phyloP scores from a whole-genome alignment of 2,888 invertebrate genomes.

The Cacoxenus indagator region DNA sequence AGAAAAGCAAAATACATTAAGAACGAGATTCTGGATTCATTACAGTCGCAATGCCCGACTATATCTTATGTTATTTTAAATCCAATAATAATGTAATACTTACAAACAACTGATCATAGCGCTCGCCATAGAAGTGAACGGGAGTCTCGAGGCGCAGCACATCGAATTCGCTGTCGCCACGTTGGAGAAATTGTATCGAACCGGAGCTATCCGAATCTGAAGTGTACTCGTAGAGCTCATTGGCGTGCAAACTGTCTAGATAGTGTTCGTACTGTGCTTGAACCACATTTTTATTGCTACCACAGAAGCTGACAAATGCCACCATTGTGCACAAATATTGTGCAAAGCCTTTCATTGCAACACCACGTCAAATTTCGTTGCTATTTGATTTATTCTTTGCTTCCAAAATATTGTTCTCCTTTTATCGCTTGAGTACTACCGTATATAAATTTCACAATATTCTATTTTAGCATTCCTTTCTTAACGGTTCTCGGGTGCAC shows the following conservation, averaged over 20 bases:
- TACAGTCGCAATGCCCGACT: no score
- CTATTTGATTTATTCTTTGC: not conserved
- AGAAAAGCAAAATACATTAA: not conserved
- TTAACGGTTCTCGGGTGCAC: conserved; percentile 23
- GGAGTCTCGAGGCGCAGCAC: conserved; percentile 72
- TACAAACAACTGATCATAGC: conserved; percentile 84
- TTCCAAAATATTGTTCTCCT: not conserved
- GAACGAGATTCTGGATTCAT: not conserved
- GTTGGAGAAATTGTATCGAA: conserved; percentile 52
- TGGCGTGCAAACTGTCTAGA: conserved; percentile 59
- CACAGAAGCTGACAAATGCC: conserved; percentile 39
- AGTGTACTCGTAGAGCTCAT: conserved; percentile 59
- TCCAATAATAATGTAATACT: no score
- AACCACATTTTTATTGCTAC: conserved; percentile 19
- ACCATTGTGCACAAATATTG: conserved; percentile 50
- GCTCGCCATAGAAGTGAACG: conserved; percentile 83
- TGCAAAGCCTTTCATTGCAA: conserved; percentile 37
- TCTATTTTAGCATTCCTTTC: conserved; percentile 42
- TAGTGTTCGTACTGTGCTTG: conserved; percentile 58
- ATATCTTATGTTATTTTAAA: no score
- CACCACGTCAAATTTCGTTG: conserved; percentile 32
- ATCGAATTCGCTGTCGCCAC: conserved; percentile 66
- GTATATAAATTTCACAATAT: conserved; percentile 44
- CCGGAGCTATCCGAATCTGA: conserved; percentile 44
- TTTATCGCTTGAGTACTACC: conserved; percentile 8